Evolutionary conservation across 2,113 vertebrate species (phyloP).

Genomic region (Mus pahari): DNA sequence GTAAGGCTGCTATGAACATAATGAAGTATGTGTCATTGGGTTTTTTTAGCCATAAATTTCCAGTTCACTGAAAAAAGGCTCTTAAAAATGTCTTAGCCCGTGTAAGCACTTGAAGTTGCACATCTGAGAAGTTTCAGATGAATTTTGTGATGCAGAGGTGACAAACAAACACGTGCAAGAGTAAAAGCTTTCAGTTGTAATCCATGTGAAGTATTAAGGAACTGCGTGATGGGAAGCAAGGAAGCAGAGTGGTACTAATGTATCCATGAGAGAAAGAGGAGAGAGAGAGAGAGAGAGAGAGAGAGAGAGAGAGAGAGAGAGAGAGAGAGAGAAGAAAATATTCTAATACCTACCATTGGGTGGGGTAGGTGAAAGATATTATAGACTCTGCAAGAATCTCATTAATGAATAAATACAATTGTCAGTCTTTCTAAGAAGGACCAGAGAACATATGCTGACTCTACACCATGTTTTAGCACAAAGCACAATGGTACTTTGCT

Average conservation of each 20-base stretch:
- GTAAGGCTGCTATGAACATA: no score
- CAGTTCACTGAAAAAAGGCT: neutral
- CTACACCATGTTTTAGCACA: neutral
- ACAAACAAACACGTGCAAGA: neutral
- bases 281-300: no score
- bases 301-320: neutral
- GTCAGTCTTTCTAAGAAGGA: slow-evolving; percentile 39
- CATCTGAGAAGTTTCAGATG: neutral
- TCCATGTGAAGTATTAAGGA: neutral
- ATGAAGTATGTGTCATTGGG: no score
- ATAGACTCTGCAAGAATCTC: neutral
- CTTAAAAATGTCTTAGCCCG: neutral
- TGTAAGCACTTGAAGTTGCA: neutral
- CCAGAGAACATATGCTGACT: slow-evolving; percentile 50
- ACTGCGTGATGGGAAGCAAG: neutral
- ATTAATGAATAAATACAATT: slow-evolving; percentile 45
- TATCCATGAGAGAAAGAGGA: neutral
- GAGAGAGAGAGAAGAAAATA: neutral
- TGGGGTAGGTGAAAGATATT: no score
- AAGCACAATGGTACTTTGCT: neutral
- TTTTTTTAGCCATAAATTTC: neutral
- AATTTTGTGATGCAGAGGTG: neutral
- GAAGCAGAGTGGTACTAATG: neutral
- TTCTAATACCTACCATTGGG: neutral
- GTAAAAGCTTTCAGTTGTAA: neutral